Evolutionary conservation across 2,113 vertebrate genomes (phyloP).

Genomic region (Leucopsar rothschildi): DNA sequence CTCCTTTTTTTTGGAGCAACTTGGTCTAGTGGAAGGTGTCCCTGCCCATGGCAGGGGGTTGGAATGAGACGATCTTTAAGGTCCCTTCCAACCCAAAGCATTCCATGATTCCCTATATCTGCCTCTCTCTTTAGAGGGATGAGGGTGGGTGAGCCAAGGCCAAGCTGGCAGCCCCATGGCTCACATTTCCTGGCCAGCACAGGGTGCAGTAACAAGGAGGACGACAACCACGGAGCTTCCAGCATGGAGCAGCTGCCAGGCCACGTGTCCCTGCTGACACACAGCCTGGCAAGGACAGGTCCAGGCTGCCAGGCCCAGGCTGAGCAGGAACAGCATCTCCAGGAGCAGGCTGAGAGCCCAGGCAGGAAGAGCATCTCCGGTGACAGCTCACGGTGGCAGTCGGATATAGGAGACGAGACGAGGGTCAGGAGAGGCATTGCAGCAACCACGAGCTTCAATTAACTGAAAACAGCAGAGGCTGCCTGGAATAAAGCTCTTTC

Average conservation of each 20-base stretch:
- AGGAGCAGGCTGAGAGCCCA: constrained; percentile 42
- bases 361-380: background rate
- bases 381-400: background rate
- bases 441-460: background rate
- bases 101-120: background rate
- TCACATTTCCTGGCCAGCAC: background rate
- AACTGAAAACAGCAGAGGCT: background rate
- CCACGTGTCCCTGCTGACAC: background rate
- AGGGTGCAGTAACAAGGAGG: background rate
- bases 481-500: constrained; percentile 22
- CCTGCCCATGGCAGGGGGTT: background rate
- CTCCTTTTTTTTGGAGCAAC: background rate
- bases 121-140: background rate
- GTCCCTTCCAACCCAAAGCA: background rate
- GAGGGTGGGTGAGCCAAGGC: background rate
- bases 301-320: background rate
- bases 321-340: constrained; percentile 31
- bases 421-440: background rate
- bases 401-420: background rate
- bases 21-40: background rate
- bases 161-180: background rate
- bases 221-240: background rate
- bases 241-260: constrained; percentile 31
- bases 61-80: background rate
- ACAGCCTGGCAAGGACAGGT: background rate